phyloP scores from a whole-genome alignment of 2,888 invertebrate species.

The Plagodis dolabraria region DNA sequence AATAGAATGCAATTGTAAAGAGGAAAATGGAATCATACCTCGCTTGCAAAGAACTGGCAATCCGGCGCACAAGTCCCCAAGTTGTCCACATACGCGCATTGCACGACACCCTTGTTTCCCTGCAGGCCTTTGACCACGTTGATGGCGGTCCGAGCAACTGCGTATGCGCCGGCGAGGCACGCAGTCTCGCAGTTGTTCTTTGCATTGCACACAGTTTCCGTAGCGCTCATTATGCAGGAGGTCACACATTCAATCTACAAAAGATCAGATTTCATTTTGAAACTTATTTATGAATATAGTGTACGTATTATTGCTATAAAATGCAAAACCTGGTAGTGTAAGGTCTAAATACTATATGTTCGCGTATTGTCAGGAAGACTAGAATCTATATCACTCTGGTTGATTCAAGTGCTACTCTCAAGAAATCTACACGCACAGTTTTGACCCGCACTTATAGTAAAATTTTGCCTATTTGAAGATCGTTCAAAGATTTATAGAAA shows the following conservation, averaged over 20 bases:
- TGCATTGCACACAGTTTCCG: conserved; percentile 62
- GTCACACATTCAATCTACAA: conserved; percentile 72
- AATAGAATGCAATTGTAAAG: background rate
- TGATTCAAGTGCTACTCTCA: no score
- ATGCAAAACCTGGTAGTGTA: no score
- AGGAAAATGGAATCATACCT: conserved; percentile 48
- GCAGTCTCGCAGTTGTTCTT: conserved; percentile 65
- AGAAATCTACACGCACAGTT: no score
- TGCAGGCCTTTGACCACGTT: conserved; percentile 72
- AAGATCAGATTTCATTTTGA: background rate
- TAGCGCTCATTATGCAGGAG: conserved; percentile 73
- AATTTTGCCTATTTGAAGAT: no score
- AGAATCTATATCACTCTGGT: no score
- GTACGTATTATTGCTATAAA: no score
- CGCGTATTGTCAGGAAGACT: no score
- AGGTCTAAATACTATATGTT: no score
- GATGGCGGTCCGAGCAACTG: conserved; percentile 68
- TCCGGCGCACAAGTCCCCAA: conserved; percentile 68
- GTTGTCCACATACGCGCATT: conserved; percentile 73
- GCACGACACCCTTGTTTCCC: conserved; percentile 58
- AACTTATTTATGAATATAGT: no score
- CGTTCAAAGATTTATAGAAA: no score
- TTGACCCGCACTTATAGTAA: no score
- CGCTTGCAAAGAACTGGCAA: conserved; percentile 73
- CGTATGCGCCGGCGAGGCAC: conserved; percentile 72